phyloP scores from a whole-genome alignment of 2,113 vertebrate species.

The Nothoprocta pentlandii region DNA sequence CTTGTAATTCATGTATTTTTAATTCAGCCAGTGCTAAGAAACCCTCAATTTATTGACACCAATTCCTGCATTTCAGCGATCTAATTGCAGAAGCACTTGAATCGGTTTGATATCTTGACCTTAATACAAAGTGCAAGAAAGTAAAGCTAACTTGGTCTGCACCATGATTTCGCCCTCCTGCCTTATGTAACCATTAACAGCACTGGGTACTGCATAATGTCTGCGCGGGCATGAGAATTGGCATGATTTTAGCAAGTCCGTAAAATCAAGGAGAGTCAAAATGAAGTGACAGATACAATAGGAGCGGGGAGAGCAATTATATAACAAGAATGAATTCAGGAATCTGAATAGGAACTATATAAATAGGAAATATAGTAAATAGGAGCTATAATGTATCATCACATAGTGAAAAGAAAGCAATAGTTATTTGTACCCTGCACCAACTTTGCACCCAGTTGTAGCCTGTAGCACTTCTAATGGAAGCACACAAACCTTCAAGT shows the following conservation, averaged over 20 bases:
- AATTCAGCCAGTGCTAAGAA: conserved; percentile 24
- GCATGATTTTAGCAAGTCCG: conserved; percentile 17
- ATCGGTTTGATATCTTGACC: conserved; percentile 32
- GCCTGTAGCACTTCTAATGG: background rate
- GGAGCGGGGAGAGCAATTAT: background rate
- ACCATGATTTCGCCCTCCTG: background rate
- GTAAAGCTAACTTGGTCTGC: conserved; percentile 2
- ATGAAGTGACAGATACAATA: conserved; percentile 15
- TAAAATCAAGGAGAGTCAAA: background rate
- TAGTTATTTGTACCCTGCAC: background rate
- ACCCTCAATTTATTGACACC: conserved; percentile 7
- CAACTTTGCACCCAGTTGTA: background rate
- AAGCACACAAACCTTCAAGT: background rate
- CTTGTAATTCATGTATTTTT: conserved; percentile 54
- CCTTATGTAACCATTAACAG: background rate
- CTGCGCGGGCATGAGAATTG: background rate
- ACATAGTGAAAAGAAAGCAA: background rate
- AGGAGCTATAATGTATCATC: background rate
- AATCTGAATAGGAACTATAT: background rate
- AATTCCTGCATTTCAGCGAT: conserved; percentile 14
- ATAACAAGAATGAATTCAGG: conserved; percentile 1
- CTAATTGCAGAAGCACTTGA: conserved; percentile 9
- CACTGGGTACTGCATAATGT: background rate
- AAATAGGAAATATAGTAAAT: background rate
- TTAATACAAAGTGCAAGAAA: background rate